These are phyloP conservation scores for Boulengeromyrus knoepffleri DNA, from an alignment of 2,113 vertebrate species.

Conservation along the genomic window DNA sequence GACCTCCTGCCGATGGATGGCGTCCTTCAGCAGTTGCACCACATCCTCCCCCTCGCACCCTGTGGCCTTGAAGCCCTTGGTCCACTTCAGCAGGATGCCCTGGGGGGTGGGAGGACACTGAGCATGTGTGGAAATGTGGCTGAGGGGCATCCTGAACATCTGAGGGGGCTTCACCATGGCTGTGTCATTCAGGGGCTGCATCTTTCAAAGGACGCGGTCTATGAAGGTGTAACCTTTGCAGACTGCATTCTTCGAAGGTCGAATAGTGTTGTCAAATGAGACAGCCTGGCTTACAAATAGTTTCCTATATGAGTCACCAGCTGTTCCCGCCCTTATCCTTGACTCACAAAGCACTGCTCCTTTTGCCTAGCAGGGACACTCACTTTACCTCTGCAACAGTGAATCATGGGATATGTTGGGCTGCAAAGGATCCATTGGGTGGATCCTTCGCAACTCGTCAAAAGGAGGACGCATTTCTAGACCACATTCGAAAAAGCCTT, in stretches of 20 bases:
- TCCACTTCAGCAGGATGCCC: constrained; percentile 93
- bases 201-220: background rate
- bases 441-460: background rate
- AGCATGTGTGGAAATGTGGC: background rate
- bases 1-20: constrained; percentile 77
- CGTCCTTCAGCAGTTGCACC: constrained; percentile 80
- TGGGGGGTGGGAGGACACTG: constrained; percentile 35
- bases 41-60: constrained; percentile 88
- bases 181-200: background rate
- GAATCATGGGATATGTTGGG: background rate
- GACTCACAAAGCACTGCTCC: background rate
- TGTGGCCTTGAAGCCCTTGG: constrained; percentile 87
- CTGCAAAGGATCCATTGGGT: background rate
- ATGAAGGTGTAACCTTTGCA: background rate
- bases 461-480: background rate
- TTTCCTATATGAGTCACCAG: background rate
- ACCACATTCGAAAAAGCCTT: background rate
- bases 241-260: background rate
- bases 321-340: background rate
- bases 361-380: background rate
- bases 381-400: background rate
- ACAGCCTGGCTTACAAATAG: background rate
- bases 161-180: background rate
- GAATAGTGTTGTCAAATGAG: background rate
- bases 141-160: background rate